A percentile compares a stretch with the other conserved stretches of the same genome.
These are phyloP conservation scores for Barnardius zonarius DNA, from an alignment of 2,113 vertebrate species.

Conservation along the genomic window DNA sequence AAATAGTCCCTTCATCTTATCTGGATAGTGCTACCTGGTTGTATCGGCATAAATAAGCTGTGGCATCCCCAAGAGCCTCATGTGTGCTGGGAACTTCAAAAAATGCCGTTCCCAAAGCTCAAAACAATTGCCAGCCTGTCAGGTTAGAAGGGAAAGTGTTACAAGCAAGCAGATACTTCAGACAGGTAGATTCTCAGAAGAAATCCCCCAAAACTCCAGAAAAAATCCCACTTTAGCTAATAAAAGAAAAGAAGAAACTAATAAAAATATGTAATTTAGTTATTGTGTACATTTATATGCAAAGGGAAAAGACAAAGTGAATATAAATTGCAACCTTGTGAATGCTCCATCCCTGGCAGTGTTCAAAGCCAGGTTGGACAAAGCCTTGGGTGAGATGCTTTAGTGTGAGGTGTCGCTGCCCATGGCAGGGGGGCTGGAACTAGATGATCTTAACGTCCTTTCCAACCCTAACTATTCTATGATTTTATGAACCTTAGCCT, in stretches of 20 bases:
- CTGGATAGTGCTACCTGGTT: not conserved
- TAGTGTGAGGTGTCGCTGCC: too few species aligned
- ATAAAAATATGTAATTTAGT: not conserved
- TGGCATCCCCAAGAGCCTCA: not conserved
- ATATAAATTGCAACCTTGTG: not conserved
- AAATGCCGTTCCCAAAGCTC: not conserved
- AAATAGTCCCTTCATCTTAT: not conserved
- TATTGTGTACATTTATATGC: accelerated
- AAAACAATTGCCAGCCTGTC: not conserved
- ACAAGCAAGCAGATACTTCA: not conserved
- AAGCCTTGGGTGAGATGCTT: too few species aligned
- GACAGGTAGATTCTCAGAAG: not conserved
- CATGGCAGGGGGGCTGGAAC: too few species aligned
- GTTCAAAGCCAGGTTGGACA: too few species aligned
- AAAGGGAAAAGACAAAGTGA: not conserved
- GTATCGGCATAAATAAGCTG: not conserved
- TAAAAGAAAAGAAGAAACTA: not conserved
- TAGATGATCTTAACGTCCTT: too few species aligned
- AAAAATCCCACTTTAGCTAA: not conserved
- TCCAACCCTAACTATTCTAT: too few species aligned
- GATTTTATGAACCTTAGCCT: not conserved
- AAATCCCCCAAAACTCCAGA: accelerated
- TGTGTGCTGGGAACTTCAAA: not conserved
- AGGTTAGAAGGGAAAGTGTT: not conserved
- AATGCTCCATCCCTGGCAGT: too few species aligned